Evolutionary conservation across 1,140 invertebrate species (phyloP).

Genomic region (Oedothorax gibbosus): DNA sequence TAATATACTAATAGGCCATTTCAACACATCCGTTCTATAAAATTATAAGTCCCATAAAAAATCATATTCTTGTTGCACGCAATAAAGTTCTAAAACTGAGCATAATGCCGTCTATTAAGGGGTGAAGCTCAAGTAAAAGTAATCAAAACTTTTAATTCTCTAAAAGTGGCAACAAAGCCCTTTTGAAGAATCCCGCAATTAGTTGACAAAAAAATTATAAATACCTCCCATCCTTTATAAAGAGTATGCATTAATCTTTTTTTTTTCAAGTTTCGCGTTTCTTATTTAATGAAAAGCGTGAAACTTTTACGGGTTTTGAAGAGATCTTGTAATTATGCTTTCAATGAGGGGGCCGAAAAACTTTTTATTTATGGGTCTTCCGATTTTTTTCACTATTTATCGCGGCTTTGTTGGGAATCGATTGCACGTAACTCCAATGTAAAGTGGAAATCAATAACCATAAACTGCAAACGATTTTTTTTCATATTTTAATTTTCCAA

Average conservation of each 20-base stretch:
- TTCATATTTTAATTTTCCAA: background rate
- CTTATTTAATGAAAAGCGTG: slow-evolving; percentile 41
- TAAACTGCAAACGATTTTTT: slow-evolving; percentile 26
- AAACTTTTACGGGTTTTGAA: slow-evolving; percentile 44
- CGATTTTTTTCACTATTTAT: background rate
- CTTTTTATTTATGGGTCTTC: background rate
- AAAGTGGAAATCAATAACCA: slow-evolving; percentile 53
- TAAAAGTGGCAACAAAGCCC: slow-evolving; percentile 22
- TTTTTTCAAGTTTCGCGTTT: slow-evolving; percentile 41
- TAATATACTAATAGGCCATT: too few species aligned
- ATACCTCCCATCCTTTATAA: slow-evolving; percentile 8
- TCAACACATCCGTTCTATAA: too few species aligned
- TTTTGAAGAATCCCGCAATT: slow-evolving; percentile 34
- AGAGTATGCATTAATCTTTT: slow-evolving; percentile 37
- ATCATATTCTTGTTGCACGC: too few species aligned
- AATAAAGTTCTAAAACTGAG: too few species aligned
- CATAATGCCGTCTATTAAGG: too few species aligned
- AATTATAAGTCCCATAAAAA: too few species aligned
- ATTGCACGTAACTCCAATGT: slow-evolving; percentile 29
- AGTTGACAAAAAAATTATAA: background rate
- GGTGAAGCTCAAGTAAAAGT: background rate
- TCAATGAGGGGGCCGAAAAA: slow-evolving; percentile 24
- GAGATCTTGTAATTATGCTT: slow-evolving; percentile 44
- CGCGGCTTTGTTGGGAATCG: slow-evolving; percentile 16
- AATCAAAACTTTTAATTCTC: slow-evolving; percentile 38